Evolutionary conservation across 2,888 invertebrate genomes (phyloP), one percentile per base, ranked within the genome.

Genomic region (Nipponacmea schrenckii): DNA sequence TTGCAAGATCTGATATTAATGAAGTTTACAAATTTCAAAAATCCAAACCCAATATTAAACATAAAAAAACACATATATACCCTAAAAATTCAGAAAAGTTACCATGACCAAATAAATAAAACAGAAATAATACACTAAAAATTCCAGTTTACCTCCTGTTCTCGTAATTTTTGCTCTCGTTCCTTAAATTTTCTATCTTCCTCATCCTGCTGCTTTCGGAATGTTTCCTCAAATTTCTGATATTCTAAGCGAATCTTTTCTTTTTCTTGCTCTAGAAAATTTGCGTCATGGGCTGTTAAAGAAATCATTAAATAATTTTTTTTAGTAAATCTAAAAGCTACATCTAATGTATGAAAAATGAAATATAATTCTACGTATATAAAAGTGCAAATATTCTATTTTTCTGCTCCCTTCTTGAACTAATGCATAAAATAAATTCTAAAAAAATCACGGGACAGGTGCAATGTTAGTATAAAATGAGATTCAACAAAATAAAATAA

Each of bases 141-240:
- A 8, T n/a, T 26, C 15, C 45, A 45, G 5, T 1, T 63, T 67
- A 84, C 84, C 80, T 83, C 81, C 70, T 85, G 78, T 64, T 70
- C 67, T 45, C 76, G 66, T 10, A 84, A 64, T 62, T 80, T 74
- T 64, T 79, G 75, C 64, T 84, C 84, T 67, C 80, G 80, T 27
- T 80, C 80, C 26, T 72, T 71, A 8, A 79, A 70, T 31, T 48
- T 72, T 45, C 74, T 66, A 12, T 74, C 68, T 50, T 81, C 78
- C 39, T 70, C 70, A 17, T 70, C 66, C 31, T 70, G 62, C 77
- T 77, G 46, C 26, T 56, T 26, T 63, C 39, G 44, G 65, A 46
- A 56, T 20, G 45, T 50, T 48, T 48, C 14, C 68, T 48, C 63
- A 39, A 48, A n/a, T 17, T 64, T 66, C 62, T 75, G 75, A 39